Evolutionary conservation across 37 sponge, comb jelly and placozoan species (phyloP), one percentile per base, ranked within the genome.

Genomic region (Crambe crambe): DNA sequence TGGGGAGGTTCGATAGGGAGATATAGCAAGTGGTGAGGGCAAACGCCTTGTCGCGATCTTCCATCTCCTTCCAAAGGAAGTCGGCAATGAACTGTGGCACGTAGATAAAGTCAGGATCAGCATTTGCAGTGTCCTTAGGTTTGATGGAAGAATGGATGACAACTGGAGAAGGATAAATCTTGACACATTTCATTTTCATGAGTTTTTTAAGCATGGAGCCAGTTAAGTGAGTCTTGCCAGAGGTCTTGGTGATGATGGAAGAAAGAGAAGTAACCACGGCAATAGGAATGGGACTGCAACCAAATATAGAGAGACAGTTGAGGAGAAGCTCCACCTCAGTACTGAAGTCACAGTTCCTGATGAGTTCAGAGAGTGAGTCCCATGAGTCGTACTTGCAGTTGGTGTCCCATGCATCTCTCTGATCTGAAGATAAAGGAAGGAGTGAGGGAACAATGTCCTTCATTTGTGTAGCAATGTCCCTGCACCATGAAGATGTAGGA

Each of bases 331-430:
- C 34, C 47, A 68, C 84, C 31, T n/a, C 42, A 29, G 71, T 38
- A 9, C 25, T 59, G 32, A 76, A 56, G 0, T 58, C 15, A 76
- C 84, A 84, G 21, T 15, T 15, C 9, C 75, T 30, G 42, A 84
- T 30, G 22, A 84, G 70, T 4, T 29, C 60, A 3, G 70, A 66
- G 47, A 76, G 25, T 12, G 62, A 58, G n/a, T 83, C 54, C 84
- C 76, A 75, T 12, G 84, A 83, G 69, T 83, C 84, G 56, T 76
- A 76, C n/a, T 15, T 54, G 21, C 58, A 37, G 31, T 44, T 59
- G 18, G 84, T 60, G 58, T 29, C 38, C 72, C 72, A 81, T 3
- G 25, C 47, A 57, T 81, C 62, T 23, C 47, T 42, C 12, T 17
- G 29, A 2, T 43, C 30, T 2, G 72, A n/a, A 8, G 44, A 2